Percentiles rank a stretch among this genome's conserved stretches.
Evolutionary conservation across 2,797 vertebrate species (phyloP).

Genomic region (Crax fasciolata): DNA sequence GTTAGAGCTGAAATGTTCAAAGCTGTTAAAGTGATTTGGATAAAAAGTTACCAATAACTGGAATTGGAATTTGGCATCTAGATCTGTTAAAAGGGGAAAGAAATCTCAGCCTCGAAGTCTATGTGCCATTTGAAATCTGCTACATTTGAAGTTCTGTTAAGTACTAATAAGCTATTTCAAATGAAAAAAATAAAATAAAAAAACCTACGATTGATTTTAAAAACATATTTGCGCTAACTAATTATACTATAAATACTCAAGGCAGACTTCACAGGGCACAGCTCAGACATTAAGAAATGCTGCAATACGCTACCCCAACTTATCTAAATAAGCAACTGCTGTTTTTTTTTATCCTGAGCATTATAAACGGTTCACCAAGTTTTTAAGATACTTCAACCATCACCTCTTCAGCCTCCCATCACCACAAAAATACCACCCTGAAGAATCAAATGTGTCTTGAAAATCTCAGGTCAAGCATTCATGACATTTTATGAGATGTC

Average conservation of each 20-base stretch:
- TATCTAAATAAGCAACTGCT: neutral
- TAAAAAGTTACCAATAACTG: constrained; percentile 32
- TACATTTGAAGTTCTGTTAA: neutral
- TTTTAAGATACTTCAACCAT: neutral
- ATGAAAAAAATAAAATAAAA: neutral
- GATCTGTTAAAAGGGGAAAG: neutral
- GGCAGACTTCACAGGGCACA: neutral
- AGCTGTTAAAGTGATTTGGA: constrained; percentile 52
- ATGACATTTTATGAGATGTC: constrained; percentile 12
- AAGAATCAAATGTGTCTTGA: neutral
- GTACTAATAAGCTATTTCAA: neutral
- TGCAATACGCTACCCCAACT: neutral
- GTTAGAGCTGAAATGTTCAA: neutral
- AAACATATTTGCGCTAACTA: neutral
- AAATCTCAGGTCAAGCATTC: neutral
- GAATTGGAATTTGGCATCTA: constrained; percentile 24
- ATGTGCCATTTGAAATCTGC: neutral
- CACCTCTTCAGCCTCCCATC: neutral
- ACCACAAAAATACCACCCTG: constrained; percentile 15
- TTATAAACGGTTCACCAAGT: neutral
- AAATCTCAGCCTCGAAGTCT: neutral
- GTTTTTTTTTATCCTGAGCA: neutral
- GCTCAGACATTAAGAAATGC: neutral
- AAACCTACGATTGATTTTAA: neutral
- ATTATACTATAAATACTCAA: neutral